Base-by-base conservation (phyloP, 2,797 vertebrate species). In the Echeneis naucrates region DNA sequence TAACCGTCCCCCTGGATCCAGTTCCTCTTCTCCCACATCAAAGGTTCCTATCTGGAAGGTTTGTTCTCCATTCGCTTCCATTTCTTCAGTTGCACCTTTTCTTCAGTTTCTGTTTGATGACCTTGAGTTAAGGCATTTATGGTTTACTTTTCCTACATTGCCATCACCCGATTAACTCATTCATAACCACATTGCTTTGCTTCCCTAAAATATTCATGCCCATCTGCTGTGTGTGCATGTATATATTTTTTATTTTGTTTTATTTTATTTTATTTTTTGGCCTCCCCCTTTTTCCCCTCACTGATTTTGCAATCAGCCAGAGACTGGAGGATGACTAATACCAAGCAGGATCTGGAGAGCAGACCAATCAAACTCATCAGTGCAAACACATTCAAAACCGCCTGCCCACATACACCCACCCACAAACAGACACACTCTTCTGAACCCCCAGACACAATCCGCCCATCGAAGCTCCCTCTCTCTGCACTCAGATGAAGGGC, bases 21-120 rank as follows among this genome's bases (percentile, higher is more conserved):
- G 96, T 96, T 97, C 96, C 94, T 96, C 97, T 89, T 95, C 94
- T 93, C 97, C 97, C 96, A 97, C 97, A 96, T 98, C 97, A 96
- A 98, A 97, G 96, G 96, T 98, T 95, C 96, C 97, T 95, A 95
- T 96, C 94, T 99, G 97, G 97, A 99, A 99, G 98, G 98, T 99
- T 99, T 96, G 98, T 99, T 96, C 94, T 79, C 94, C 95, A 95
- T 95, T 92, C 83, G 84, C 89, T 87, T 55, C 84, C 89, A 84
- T 87, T 67, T 75, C 74, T 85, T 85, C 79, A 72, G 88, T 91
- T 92, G 86, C 81, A 69, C 59, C 66, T 81, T 87, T 58, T 26
- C 78, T 80, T 84, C 38, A 24, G 66, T 87, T 86, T 52, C 54
- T 63, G 59, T 87, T 87, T 63, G 27, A 61, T 13, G 44, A 50